Evolutionary conservation across 2,113 vertebrate genomes (phyloP).

Genomic region (Falcunculus frontatus): DNA sequence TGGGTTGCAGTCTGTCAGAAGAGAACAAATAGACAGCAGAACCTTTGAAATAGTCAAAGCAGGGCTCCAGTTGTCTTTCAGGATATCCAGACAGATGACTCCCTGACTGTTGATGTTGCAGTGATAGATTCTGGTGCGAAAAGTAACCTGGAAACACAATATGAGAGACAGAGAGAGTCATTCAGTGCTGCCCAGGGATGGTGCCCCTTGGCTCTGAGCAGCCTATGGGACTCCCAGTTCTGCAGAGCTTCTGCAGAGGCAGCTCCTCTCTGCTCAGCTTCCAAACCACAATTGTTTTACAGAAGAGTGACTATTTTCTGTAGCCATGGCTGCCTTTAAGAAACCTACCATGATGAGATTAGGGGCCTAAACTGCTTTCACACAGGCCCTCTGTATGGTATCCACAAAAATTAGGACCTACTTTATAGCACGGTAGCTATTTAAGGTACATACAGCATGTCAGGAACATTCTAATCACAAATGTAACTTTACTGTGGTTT

Average conservation of each 20-base stretch:
- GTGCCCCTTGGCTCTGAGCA: neutral
- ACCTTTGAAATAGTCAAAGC: conserved; percentile 94
- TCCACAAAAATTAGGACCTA: neutral
- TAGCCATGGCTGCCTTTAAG: neutral
- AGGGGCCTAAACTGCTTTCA: neutral
- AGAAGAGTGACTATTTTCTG: neutral
- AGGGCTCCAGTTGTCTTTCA: conserved; percentile 93
- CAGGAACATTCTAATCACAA: neutral
- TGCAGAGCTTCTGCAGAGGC: neutral
- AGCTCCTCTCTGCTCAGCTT: neutral
- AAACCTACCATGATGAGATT: neutral
- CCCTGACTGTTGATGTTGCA: conserved; percentile 96
- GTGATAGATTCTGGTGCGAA: conserved; percentile 91
- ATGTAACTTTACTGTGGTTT: neutral
- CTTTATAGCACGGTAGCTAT: neutral
- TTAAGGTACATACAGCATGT: neutral
- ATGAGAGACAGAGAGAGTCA: neutral
- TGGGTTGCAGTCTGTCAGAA: conserved; percentile 91
- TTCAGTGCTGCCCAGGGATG: neutral
- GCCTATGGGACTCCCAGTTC: neutral
- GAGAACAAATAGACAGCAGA: conserved; percentile 91
- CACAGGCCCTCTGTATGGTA: neutral
- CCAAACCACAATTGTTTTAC: neutral
- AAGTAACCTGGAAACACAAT: conserved; percentile 79
- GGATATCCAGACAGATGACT: conserved; percentile 92